Percentiles rank a stretch among this genome's conserved stretches.
phyloP scores from a whole-genome alignment of 2,113 vertebrate genomes.

The Notarius lentiginosus region DNA sequence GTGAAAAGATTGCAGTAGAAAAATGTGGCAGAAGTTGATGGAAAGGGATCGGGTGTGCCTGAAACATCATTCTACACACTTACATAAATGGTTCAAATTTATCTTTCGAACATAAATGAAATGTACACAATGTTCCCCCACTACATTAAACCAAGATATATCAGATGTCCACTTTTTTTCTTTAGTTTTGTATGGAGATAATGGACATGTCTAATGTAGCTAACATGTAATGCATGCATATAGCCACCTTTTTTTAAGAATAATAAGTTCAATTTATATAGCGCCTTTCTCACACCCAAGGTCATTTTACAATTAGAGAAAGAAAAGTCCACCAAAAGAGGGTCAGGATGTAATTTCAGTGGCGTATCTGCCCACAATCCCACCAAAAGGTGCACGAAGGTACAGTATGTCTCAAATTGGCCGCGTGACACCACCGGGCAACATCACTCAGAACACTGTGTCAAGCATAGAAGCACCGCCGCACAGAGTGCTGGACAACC shows the following conservation, averaged over 20 bases:
- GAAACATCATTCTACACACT: not conserved
- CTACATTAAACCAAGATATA: not conserved
- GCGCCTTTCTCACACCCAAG: no score
- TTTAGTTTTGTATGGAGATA: not conserved
- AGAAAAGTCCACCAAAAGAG: no score
- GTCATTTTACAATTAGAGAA: no score
- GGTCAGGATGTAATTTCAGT: no score
- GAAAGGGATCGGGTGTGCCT: not conserved
- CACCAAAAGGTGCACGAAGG: not conserved
- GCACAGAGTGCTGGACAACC: no score
- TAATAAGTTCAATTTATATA: no score
- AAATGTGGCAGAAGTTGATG: constrained; percentile 13
- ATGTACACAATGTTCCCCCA: not conserved
- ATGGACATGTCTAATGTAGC: not conserved
- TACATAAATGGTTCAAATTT: not conserved
- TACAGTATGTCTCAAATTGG: no score
- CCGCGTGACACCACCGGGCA: no score
- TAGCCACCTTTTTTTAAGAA: not conserved
- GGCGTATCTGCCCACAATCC: no score
- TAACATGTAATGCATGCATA: not conserved
- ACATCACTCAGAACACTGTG: no score
- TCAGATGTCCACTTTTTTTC: not conserved
- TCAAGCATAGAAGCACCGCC: no score
- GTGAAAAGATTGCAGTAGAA: not conserved
- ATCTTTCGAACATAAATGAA: not conserved